Conservation (phyloP, 2,888 invertebrate genomes). For the Quadriops clusia region DNA sequence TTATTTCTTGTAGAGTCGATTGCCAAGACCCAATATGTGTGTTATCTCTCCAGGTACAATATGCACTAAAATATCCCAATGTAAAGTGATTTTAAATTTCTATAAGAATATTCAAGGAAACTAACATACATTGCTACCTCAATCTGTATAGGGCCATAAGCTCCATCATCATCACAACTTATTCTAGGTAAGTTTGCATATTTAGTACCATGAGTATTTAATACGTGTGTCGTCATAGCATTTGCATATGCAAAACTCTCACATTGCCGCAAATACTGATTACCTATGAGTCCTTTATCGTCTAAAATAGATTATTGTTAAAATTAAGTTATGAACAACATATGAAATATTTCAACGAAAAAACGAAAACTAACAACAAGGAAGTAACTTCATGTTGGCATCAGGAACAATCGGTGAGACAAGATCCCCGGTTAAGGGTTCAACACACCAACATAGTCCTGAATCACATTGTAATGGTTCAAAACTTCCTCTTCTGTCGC, state of each 20-base stretch:
- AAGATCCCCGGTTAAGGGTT: slow-evolving; percentile 48
- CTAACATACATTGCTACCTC: slow-evolving; percentile 44
- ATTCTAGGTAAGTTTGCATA: slow-evolving; percentile 41
- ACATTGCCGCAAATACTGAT: slow-evolving; percentile 51
- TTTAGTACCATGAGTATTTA: slow-evolving; percentile 47
- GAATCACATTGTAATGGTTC: slow-evolving; percentile 56
- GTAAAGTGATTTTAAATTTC: slow-evolving; percentile 2
- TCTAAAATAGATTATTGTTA: too few species aligned
- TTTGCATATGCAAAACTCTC: slow-evolving; percentile 51
- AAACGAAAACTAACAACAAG: slow-evolving; percentile 54
- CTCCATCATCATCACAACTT: slow-evolving; percentile 55
- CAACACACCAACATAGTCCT: slow-evolving; percentile 58
- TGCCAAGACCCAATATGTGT: slow-evolving; percentile 44
- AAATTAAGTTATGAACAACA: too few species aligned
- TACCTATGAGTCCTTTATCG: slow-evolving; percentile 34
- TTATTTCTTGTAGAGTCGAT: slow-evolving; percentile 26
- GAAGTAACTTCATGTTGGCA: slow-evolving; percentile 44
- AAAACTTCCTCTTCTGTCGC: slow-evolving; percentile 52
- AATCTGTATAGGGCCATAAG: slow-evolving; percentile 46
- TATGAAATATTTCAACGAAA: too few species aligned
- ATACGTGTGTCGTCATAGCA: slow-evolving; percentile 40
- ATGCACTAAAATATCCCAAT: slow-evolving; percentile 38
- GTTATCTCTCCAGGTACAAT: slow-evolving; percentile 50
- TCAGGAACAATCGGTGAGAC: slow-evolving; percentile 44
- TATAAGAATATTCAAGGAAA: slow-evolving; percentile 1